A percentile compares a stretch with the other conserved stretches of the same genome.
Conservation (phyloP, 1,140 invertebrate genomes). For the Hyposmocoma kahamanoa region DNA sequence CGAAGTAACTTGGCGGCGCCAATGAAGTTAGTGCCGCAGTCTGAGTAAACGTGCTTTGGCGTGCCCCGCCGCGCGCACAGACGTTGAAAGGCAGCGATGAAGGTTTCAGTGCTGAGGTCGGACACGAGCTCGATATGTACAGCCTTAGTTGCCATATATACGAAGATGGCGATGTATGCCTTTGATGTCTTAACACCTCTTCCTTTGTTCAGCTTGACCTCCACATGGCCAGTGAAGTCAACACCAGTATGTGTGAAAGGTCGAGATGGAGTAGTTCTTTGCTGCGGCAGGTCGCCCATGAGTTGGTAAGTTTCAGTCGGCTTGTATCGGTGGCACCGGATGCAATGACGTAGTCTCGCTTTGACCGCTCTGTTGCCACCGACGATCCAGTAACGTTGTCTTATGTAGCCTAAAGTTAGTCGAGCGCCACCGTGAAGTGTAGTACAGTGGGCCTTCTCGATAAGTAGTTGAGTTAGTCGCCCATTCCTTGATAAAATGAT, state of each 20-base stretch:
- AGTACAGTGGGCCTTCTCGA: slow-evolving; percentile 18
- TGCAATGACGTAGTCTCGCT: slow-evolving; percentile 1
- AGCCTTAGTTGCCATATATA: slow-evolving; percentile 22
- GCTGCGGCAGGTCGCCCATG: slow-evolving; percentile 11
- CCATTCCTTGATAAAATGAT: slow-evolving; percentile 18
- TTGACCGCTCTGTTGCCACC: slow-evolving; percentile 12
- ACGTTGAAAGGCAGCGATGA: slow-evolving; percentile 40
- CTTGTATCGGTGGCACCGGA: background rate
- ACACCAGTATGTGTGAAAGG: slow-evolving; percentile 7
- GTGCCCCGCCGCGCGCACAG: slow-evolving; percentile 38
- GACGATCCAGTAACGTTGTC: slow-evolving; percentile 22
- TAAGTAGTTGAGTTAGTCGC: slow-evolving; percentile 18
- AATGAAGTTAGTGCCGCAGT: slow-evolving; percentile 47
- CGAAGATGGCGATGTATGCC: slow-evolving; percentile 12
- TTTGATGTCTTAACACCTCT: slow-evolving; percentile 7
- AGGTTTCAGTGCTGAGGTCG: slow-evolving; percentile 38
- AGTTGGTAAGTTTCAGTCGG: slow-evolving; percentile 7
- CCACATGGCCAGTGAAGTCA: slow-evolving; percentile 12
- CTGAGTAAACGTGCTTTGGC: slow-evolving; percentile 23
- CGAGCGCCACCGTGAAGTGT: slow-evolving; percentile 22
- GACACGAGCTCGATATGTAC: slow-evolving; percentile 41
- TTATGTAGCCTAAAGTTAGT: slow-evolving; percentile 15
- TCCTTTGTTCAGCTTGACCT: slow-evolving; percentile 3
- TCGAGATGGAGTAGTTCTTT: background rate
- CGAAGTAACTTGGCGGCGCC: slow-evolving; percentile 24